Percentiles rank a stretch among this genome's conserved stretches.
Conservation (phyloP, 92 coral and sea anemone species). For the Plumapathes pennacea region DNA sequence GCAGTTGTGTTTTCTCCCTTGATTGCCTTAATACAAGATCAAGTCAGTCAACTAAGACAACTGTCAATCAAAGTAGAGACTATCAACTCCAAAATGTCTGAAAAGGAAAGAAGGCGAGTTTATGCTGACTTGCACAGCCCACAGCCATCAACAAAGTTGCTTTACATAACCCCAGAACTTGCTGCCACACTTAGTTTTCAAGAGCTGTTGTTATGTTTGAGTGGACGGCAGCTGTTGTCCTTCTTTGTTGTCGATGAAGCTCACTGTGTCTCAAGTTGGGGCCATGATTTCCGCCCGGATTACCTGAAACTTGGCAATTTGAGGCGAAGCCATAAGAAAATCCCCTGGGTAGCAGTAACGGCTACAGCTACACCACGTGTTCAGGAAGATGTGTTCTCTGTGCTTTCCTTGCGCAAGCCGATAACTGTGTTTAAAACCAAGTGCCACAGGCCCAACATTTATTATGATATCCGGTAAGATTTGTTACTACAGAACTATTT, state of each 20-base stretch:
- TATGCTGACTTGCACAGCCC: constrained; percentile 63
- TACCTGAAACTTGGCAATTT: constrained; percentile 77
- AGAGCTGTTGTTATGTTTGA: constrained; percentile 54
- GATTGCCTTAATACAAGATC: constrained; percentile 94
- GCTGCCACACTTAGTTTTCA: constrained; percentile 89
- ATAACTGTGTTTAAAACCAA: constrained; percentile 68
- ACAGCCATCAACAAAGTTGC: constrained; percentile 67
- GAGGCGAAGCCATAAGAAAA: constrained; percentile 45
- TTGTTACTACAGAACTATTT: too few relatives aligned
- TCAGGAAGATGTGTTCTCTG: constrained; percentile 70
- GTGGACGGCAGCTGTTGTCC: constrained; percentile 65
- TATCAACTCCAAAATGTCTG: constrained; percentile 76
- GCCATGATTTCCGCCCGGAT: constrained; percentile 95
- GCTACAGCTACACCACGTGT: constrained; percentile 98
- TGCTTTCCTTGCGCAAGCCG: constrained; percentile 62
- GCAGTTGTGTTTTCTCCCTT: constrained; percentile 89
- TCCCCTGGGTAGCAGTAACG: constrained; percentile 82
- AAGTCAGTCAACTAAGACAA: constrained; percentile 61
- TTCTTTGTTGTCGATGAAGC: constrained; percentile 93
- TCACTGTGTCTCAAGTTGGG: constrained; percentile 98
- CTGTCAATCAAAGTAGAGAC: constrained; percentile 75
- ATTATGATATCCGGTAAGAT: constrained; percentile 94
- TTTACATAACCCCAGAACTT: constrained; percentile 94
- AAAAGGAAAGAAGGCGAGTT: constrained; percentile 62
- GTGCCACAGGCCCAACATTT: constrained; percentile 84